Base-by-base conservation (phyloP, 1,140 invertebrate species). In the Ceratina calcarata region DNA sequence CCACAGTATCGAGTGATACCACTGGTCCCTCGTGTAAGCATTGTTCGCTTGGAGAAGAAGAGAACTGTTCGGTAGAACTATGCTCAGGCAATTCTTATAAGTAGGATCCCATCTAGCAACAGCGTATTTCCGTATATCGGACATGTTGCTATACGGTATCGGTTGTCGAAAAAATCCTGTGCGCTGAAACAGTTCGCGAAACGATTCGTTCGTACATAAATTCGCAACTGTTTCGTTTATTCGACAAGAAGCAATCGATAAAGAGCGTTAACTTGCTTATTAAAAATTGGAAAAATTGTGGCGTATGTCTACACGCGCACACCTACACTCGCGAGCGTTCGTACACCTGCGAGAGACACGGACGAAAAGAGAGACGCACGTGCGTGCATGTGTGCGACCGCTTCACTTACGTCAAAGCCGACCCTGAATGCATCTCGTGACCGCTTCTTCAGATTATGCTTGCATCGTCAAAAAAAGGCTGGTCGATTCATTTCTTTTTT, bases 1-100 rank as follows among this genome's bases (percentile, higher is more conserved):
- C 96, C 97, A 97, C 69, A 95, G 92, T 87, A 97, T 96, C 58
- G 97, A 97, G 90, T 97, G 95, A 85, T 96, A 95, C 96, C 97
- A 97, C 90, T 97, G 97, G 93, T 97, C 96, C 90, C 97, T 94
- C 12, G 96, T 95, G 87, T 97, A 97, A 53, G 95, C 94, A 90
- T 97, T 97, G 86, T 95, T 96, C 24, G 96, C 96, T 95, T 97
- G 96, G 32, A 97, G 91, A 8, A 97, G 92, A 20, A 97, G 92
- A 49, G 96, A 97, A 66, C 96, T 96, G 89, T 97, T 95, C 10
- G 95, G 94, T 87, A 97, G 94, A 32, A 97, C 95, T 83, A 97
- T 95, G 83, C 96, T 94, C 71, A 97, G 94, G 91, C 96, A 97
- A 90, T 96, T 97, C 90, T 96, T 96, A 85, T 97, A 95, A 16